A percentile compares a stretch with the other conserved stretches of the same genome.
These are phyloP conservation scores for Bombus pascuorum DNA, from an alignment of 1,140 invertebrate species.

Conservation along the genomic window DNA sequence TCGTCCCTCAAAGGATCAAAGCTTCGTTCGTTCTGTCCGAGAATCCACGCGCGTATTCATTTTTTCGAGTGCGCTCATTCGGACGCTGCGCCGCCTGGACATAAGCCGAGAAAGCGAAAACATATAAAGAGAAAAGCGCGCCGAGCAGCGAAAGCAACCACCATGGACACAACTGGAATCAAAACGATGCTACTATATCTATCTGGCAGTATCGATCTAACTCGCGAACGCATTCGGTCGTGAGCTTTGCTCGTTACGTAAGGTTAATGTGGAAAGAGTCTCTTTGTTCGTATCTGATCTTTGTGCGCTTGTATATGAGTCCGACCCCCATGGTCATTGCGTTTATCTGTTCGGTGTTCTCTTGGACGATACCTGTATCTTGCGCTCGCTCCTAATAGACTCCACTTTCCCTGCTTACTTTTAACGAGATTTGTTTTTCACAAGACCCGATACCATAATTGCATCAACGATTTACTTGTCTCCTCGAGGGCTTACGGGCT, in stretches of 20 bases:
- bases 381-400: conserved; percentile 12
- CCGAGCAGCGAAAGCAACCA: not conserved
- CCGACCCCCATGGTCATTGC: not conserved
- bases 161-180: conserved; percentile 24
- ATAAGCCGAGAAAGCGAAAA: conserved; percentile 6
- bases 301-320: conserved; percentile 5
- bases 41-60: conserved; percentile 15
- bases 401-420: conserved; percentile 31
- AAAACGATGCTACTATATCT: conserved; percentile 4
- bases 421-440: conserved; percentile 50
- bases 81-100: not conserved
- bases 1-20: not conserved
- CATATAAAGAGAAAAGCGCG: conserved; percentile 10
- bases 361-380: not conserved
- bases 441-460: conserved; percentile 5
- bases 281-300: conserved; percentile 39
- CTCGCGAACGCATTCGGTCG: conserved; percentile 1
- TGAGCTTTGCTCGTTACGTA: conserved; percentile 24
- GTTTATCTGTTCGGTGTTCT: conserved; percentile 11
- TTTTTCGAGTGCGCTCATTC: conserved; percentile 23
- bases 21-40: not conserved
- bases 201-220: conserved; percentile 35
- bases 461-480: conserved; percentile 35
- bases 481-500: conserved; percentile 26
- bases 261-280: conserved; percentile 45